Conservation (phyloP, 2,113 vertebrate genomes). For the Spea bombifrons region DNA sequence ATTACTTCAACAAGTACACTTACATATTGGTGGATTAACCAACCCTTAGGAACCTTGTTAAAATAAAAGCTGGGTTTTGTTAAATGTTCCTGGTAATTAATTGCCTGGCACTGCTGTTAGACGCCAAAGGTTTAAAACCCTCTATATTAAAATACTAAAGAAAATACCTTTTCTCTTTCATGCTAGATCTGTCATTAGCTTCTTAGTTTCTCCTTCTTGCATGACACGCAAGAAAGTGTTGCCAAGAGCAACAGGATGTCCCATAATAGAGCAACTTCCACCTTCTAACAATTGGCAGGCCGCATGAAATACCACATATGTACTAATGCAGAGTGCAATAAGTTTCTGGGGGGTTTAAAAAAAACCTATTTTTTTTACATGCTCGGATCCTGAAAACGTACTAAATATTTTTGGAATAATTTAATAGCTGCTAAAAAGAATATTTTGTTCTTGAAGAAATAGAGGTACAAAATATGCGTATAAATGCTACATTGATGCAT, state of each 20-base stretch:
- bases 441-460: too few species aligned
- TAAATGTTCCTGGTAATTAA: conserved; percentile 10
- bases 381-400: too few species aligned
- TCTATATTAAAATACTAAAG: conserved; percentile 20
- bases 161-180: conserved; percentile 8
- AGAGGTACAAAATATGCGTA: too few species aligned
- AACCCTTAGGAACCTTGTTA: not conserved
- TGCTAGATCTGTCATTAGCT: conserved; percentile 18
- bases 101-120: not conserved
- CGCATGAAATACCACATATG: conserved; percentile 13
- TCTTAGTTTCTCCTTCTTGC: conserved; percentile 19
- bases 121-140: not conserved
- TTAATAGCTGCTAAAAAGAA: too few species aligned
- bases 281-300: conserved; percentile 23
- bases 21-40: conserved; percentile 2
- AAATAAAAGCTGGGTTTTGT: not conserved
- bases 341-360: not conserved
- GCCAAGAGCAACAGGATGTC: conserved; percentile 20
- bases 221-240: conserved; percentile 27
- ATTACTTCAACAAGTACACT: too few species aligned
- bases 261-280: conserved; percentile 12
- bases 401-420: too few species aligned
- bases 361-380: not conserved
- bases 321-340: not conserved
- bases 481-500: too few species aligned